Evolutionary conservation across 37 sponge, comb jelly and placozoan species (phyloP).

Genomic region (Halisarca cf. caerulea): DNA sequence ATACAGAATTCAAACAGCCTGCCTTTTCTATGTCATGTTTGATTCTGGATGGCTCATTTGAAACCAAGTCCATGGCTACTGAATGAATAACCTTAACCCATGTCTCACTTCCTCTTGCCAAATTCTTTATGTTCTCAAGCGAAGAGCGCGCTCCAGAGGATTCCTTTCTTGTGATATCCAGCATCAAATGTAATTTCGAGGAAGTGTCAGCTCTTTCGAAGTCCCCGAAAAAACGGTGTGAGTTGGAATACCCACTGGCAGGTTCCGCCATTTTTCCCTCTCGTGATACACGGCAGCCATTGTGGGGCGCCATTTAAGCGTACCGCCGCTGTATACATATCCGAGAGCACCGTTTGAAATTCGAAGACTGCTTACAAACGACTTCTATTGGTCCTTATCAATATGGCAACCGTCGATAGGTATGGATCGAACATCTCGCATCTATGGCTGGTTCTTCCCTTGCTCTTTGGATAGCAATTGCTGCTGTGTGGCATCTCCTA

Average conservation of each 20-base stretch:
- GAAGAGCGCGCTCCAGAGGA: not conserved
- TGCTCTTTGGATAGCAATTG: no score
- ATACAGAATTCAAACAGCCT: not conserved
- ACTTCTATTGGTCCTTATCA: no score
- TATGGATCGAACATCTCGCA: no score
- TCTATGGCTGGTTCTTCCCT: no score
- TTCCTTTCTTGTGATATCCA: constrained; percentile 21
- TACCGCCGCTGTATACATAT: no score
- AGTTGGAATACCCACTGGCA: constrained; percentile 7
- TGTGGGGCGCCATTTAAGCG: no score
- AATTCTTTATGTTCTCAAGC: not conserved
- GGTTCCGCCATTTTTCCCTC: constrained; percentile 22
- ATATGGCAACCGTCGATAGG: no score
- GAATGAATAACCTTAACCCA: constrained; percentile 20
- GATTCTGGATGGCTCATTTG: not conserved
- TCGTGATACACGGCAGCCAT: not conserved
- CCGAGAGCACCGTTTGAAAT: no score
- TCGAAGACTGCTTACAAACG: no score
- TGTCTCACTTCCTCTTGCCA: not conserved
- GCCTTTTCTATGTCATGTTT: not conserved
- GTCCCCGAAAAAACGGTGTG: constrained; percentile 19
- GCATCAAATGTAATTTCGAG: not conserved
- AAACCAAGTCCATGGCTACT: not conserved
- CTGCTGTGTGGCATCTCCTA: no score
- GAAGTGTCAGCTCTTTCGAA: constrained; percentile 11